phyloP scores from a whole-genome alignment of 2,888 invertebrate species.

The Malacosoma neustria region DNA sequence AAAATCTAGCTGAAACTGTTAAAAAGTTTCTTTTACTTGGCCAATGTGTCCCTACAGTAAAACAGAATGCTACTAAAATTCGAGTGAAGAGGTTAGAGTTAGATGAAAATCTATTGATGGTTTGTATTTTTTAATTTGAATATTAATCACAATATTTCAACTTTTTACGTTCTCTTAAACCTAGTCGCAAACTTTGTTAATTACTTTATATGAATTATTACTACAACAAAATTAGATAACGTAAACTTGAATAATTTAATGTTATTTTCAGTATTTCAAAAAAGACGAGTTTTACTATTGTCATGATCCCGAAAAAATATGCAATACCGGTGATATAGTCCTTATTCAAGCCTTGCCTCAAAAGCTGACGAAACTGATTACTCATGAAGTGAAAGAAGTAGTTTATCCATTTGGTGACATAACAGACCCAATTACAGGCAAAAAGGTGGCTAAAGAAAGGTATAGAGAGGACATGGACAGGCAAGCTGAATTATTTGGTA shows the following conservation, averaged over 20 bases:
- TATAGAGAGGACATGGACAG: slow-evolving; percentile 85
- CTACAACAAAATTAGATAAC: no score
- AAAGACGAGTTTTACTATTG: slow-evolving; percentile 84
- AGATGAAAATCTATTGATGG: slow-evolving; percentile 86
- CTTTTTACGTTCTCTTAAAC: no score
- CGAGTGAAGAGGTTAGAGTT: slow-evolving; percentile 83
- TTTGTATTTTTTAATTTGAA: no score
- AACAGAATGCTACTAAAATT: slow-evolving; percentile 86
- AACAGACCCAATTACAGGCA: slow-evolving; percentile 89
- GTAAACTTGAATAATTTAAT: no score
- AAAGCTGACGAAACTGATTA: slow-evolving; percentile 83
- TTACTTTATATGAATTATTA: no score
- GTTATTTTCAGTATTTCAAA: slow-evolving; percentile 81
- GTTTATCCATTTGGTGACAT: slow-evolving; percentile 89
- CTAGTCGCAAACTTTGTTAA: no score
- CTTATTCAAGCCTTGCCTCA: slow-evolving; percentile 83
- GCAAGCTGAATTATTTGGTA: slow-evolving; percentile 80
- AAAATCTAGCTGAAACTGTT: slow-evolving; percentile 53
- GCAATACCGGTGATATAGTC: slow-evolving; percentile 89
- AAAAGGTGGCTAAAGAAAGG: slow-evolving; percentile 81
- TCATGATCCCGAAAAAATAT: slow-evolving; percentile 83
- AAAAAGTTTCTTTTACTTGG: slow-evolving; percentile 79
- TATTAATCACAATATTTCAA: no score
- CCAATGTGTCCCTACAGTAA: slow-evolving; percentile 85
- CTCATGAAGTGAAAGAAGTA: slow-evolving; percentile 86